Evolutionary conservation across 2,797 vertebrate species (phyloP).

Genomic region (Bradypodion ventrale): DNA sequence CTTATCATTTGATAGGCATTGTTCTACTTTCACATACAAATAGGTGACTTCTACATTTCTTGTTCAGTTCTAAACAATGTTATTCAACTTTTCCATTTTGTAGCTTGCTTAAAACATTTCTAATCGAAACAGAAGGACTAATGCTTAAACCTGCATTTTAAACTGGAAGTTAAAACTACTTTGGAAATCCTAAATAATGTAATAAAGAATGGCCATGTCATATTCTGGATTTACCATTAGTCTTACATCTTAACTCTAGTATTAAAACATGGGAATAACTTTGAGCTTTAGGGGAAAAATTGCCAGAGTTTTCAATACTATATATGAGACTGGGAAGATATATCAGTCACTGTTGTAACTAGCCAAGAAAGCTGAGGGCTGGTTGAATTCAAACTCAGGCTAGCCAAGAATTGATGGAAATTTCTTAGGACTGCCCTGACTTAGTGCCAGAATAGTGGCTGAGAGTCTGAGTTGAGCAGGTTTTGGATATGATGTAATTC

Average conservation of each 20-base stretch:
- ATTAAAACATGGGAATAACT: not conserved
- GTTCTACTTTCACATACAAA: constrained; percentile 6
- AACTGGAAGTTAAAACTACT: not conserved
- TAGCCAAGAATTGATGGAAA: too few relatives aligned
- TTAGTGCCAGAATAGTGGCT: too few relatives aligned
- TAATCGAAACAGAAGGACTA: not conserved
- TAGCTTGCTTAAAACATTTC: constrained; percentile 5
- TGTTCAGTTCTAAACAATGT: constrained; percentile 9
- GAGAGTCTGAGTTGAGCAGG: too few relatives aligned
- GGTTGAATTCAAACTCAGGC: too few relatives aligned
- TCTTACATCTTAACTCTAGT: not conserved
- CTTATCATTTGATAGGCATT: constrained; percentile 16
- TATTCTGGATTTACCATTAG: not conserved
- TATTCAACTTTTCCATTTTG: constrained; percentile 7
- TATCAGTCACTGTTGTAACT: not conserved
- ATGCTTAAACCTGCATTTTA: constrained; percentile 18
- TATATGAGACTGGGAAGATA: not conserved
- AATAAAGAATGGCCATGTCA: not conserved
- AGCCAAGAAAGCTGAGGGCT: too few relatives aligned
- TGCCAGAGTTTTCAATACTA: not conserved
- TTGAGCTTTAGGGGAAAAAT: not conserved
- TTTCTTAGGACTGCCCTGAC: too few relatives aligned
- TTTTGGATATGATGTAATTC: too few relatives aligned
- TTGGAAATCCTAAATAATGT: not conserved
- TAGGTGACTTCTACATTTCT: constrained; percentile 1